phyloP scores from a whole-genome alignment of 2,888 invertebrate genomes.

The Hartigia nigra region DNA sequence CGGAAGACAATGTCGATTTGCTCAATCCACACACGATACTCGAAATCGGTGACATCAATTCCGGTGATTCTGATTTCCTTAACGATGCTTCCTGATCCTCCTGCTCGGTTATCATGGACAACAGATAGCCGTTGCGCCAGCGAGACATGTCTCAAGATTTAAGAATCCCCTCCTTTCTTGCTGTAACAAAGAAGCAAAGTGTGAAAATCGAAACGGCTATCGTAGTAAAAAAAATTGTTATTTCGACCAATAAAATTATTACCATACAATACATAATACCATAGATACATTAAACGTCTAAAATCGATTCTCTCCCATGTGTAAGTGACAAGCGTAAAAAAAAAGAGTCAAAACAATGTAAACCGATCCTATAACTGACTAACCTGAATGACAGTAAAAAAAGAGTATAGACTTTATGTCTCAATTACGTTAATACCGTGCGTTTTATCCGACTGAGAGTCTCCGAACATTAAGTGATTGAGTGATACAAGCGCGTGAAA shows the following conservation, averaged over 20 bases:
- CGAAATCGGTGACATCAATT: conserved; percentile 45
- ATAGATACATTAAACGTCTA: not conserved
- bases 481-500: not conserved
- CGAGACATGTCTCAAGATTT: conserved; percentile 14
- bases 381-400: not conserved
- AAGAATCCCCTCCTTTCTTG: not conserved
- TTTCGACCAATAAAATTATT: not conserved
- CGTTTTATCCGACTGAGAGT: not conserved
- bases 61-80: not conserved
- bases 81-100: conserved; percentile 24
- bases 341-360: not conserved
- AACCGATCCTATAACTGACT: not conserved
- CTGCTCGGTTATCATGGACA: conserved; percentile 28
- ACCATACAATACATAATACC: not conserved
- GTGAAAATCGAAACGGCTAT: too few species aligned
- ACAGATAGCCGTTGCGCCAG: conserved; percentile 10
- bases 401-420: not conserved
- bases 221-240: not conserved
- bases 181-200: not conserved
- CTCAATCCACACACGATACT: conserved; percentile 42
- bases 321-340: not conserved
- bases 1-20: conserved; percentile 42
- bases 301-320: not conserved
- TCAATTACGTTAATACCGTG: not conserved
- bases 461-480: not conserved